Conservation (phyloP, 2,888 invertebrate genomes). For the Phengaris alcon region DNA sequence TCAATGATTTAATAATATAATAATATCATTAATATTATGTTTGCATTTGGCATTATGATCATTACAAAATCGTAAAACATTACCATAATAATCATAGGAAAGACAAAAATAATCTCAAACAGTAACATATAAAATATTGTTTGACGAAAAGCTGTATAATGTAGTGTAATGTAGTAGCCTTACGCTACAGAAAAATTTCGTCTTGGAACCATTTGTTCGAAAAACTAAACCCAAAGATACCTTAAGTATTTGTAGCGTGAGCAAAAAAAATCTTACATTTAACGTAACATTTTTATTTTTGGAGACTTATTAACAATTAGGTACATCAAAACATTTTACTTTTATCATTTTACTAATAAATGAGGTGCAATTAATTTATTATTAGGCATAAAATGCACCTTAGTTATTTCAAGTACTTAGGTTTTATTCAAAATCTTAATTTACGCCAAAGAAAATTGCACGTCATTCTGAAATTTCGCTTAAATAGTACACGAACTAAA, state of each 20-base stretch:
- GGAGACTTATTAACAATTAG: neutral
- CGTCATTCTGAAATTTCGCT: neutral
- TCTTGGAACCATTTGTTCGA: constrained; percentile 4
- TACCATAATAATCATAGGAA: neutral
- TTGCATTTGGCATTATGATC: too few relatives aligned
- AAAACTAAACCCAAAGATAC: constrained; percentile 8
- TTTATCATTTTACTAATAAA: too few relatives aligned
- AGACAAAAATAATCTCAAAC: neutral
- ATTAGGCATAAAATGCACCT: too few relatives aligned
- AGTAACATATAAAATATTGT: neutral
- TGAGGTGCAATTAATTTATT: too few relatives aligned
- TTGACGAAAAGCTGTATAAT: neutral
- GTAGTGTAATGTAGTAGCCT: neutral
- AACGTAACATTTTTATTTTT: neutral
- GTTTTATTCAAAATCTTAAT: neutral
- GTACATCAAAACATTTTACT: neutral
- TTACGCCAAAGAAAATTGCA: constrained; percentile 1
- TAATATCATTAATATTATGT: too few relatives aligned
- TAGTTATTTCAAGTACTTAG: neutral
- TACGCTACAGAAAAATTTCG: neutral
- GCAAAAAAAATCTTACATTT: neutral
- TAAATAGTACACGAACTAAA: constrained; percentile 19
- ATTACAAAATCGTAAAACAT: too few relatives aligned
- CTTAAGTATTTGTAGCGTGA: constrained; percentile 15
- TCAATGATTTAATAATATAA: too few relatives aligned